Conservation (phyloP, 2,113 vertebrate genomes). For the Pionites leucogaster region DNA sequence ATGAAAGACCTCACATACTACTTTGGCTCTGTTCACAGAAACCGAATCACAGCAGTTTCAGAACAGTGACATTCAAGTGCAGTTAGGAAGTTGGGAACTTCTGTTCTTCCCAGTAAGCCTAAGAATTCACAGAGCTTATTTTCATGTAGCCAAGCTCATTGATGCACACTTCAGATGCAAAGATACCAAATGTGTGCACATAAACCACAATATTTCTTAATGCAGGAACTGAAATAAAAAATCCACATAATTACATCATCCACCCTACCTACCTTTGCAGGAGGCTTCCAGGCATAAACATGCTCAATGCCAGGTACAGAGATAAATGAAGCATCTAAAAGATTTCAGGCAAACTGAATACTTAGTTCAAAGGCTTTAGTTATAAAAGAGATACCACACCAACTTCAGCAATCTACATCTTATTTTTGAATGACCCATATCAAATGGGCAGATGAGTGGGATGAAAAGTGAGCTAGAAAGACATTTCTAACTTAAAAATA, state of each 20-base stretch:
- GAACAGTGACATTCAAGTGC: conserved; percentile 28
- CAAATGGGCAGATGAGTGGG: background rate
- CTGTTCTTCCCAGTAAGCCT: background rate
- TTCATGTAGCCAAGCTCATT: background rate
- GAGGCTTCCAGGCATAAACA: conserved; percentile 14
- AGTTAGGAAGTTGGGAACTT: conserved; percentile 12
- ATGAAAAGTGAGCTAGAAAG: background rate
- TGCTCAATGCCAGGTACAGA: background rate
- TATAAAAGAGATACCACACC: conserved; percentile 9
- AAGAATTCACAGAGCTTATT: conserved; percentile 28
- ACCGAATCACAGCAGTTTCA: background rate
- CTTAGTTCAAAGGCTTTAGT: conserved; percentile 45
- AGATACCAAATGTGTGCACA: background rate
- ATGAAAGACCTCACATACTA: background rate
- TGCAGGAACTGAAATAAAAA: background rate
- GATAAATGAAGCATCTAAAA: background rate
- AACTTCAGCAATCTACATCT: background rate
- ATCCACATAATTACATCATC: background rate
- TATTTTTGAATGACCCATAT: background rate
- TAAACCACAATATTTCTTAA: background rate
- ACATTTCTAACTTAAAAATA: conserved; percentile 21
- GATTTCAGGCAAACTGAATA: conserved; percentile 6
- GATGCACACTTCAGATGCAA: background rate
- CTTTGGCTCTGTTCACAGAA: background rate
- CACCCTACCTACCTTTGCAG: background rate